Evolutionary conservation across 2,888 invertebrate species (phyloP).

Genomic region (Clusia tigrina): DNA sequence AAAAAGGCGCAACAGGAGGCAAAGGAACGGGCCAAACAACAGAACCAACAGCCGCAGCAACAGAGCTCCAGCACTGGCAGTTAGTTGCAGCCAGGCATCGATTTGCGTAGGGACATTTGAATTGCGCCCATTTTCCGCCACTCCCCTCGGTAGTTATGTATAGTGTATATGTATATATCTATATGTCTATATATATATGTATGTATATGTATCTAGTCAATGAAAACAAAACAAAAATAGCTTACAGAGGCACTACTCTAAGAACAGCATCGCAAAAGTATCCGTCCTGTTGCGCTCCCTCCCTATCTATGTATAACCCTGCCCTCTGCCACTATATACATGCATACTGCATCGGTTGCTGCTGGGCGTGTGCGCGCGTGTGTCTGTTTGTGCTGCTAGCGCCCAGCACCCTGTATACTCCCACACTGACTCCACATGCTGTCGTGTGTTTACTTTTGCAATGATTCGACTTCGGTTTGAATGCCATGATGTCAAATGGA

Average conservation of each 20-base stretch:
- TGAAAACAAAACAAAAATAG: too few species aligned
- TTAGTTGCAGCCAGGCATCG: neutral
- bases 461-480: constrained; percentile 44
- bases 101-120: neutral
- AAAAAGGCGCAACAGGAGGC: constrained; percentile 94
- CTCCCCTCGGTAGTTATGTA: constrained; percentile 16
- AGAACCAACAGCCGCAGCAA: constrained; percentile 49
- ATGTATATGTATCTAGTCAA: constrained; percentile 31
- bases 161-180: too few species aligned
- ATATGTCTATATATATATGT: too few species aligned
- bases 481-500: constrained; percentile 23
- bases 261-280: constrained; percentile 13
- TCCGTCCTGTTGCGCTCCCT: constrained; percentile 28
- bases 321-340: too few species aligned
- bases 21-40: constrained; percentile 66
- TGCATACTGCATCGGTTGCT: too few species aligned
- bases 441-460: constrained; percentile 44
- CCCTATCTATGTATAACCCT: neutral
- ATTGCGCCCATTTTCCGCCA: constrained; percentile 28
- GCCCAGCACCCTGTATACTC: neutral
- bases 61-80: constrained; percentile 27
- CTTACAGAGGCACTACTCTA: constrained; percentile 10
- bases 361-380: neutral
- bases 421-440: neutral
- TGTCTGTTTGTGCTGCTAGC: neutral